These are phyloP conservation scores for Tapirus indicus DNA, from an alignment of 2,797 vertebrate genomes.

Conservation along the genomic window DNA sequence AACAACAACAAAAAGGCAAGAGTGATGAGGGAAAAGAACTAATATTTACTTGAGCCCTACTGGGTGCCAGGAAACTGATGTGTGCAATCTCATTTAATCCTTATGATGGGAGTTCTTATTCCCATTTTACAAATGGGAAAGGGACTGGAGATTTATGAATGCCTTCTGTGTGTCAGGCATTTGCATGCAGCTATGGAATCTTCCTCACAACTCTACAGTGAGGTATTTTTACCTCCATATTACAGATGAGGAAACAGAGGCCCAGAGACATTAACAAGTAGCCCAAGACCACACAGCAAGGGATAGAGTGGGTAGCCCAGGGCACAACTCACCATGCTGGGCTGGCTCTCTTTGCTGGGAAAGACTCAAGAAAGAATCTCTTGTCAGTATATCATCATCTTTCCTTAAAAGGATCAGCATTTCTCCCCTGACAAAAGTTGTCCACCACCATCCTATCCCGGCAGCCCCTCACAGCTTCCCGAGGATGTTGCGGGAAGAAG, in stretches of 20 bases:
- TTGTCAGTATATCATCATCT: not conserved
- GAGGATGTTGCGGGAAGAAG: not conserved
- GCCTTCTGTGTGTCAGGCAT: not conserved
- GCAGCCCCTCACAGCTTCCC: not conserved
- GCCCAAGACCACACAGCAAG: not conserved
- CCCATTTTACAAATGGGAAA: not conserved
- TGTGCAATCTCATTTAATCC: not conserved
- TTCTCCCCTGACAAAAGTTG: not conserved
- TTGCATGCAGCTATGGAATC: not conserved
- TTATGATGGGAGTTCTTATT: not conserved
- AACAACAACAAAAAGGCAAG: not conserved
- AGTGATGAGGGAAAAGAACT: not conserved
- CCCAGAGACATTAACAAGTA: not conserved
- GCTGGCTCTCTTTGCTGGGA: not conserved
- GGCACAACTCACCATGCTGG: not conserved
- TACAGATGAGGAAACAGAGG: not conserved
- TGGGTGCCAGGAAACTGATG: not conserved
- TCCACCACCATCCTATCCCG: fast-evolving
- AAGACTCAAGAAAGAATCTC: not conserved
- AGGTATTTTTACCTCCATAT: not conserved
- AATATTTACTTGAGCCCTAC: not conserved
- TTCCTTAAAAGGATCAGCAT: not conserved
- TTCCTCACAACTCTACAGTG: not conserved
- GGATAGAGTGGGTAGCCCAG: fast-evolving
- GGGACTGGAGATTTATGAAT: not conserved